Conservation (phyloP, 1,140 invertebrate genomes). For the Conopomorpha cramerella region DNA sequence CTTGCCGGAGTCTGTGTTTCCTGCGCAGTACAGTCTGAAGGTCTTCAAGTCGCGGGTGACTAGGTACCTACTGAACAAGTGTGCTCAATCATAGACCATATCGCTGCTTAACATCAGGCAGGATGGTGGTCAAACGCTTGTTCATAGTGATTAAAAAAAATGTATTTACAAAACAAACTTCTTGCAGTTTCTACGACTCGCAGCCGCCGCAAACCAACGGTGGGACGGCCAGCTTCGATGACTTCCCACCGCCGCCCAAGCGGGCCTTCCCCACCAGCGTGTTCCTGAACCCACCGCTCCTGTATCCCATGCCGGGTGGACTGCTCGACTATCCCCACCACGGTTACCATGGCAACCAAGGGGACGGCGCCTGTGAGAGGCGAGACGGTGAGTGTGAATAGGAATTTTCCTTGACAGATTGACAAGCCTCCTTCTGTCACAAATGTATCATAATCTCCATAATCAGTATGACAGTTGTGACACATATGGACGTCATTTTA, state of each 20-base stretch:
- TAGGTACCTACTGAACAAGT: too few species aligned
- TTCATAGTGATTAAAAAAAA: too few species aligned
- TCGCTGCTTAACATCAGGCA: too few species aligned
- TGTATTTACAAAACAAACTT: too few species aligned
- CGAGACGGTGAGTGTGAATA: constrained; percentile 34
- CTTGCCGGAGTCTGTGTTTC: too few species aligned
- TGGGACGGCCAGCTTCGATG: constrained; percentile 36
- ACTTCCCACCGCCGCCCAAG: constrained; percentile 52
- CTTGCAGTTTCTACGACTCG: constrained; percentile 42
- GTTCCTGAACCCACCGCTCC: constrained; percentile 45
- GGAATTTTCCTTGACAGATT: not conserved
- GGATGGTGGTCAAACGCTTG: too few species aligned
- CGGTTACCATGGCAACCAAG: constrained; percentile 25
- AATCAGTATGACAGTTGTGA: not conserved
- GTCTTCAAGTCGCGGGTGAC: too few species aligned
- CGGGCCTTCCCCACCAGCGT: constrained; percentile 37
- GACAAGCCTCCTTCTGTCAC: not conserved
- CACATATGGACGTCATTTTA: too few species aligned
- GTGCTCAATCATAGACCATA: too few species aligned
- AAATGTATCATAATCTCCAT: not conserved
- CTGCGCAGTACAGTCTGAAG: too few species aligned
- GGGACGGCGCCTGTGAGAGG: constrained; percentile 26
- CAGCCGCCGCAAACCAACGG: constrained; percentile 32
- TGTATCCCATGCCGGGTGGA: constrained; percentile 53
- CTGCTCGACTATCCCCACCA: constrained; percentile 61